Evolutionary conservation across 1,140 invertebrate genomes (phyloP), one percentile per base, ranked within the genome.

Genomic region (Tachypleus tridentatus): DNA sequence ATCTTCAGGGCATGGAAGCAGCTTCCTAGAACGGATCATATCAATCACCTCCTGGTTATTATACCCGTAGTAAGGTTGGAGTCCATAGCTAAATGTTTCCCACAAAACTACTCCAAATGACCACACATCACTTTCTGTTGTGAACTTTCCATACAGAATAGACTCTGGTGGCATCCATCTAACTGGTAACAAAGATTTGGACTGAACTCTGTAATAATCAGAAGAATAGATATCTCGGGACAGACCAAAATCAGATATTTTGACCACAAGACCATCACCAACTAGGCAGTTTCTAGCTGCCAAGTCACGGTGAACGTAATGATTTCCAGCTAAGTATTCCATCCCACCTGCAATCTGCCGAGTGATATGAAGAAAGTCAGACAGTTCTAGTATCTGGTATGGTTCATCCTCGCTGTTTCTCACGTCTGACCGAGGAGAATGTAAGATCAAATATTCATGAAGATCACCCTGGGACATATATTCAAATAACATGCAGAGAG

Each of bases 111-210:
- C 92, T 4, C 95, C 96, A 80, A 94, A 98, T 56, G 91, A 94
- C 95, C 95, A 98, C 8, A 98, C 92, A 78, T 98, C 96, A 68
- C 91, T 95, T 77, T 98, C 93, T 0, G 92, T 93, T 3, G 93
- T 96, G 73, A 98, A 98, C 80, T 97, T 71, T 4, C 93, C 94
- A 78, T 96, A 97, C 4, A 97, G 76, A 74, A 99, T 96, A 3
- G 93, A 92, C 77, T 99, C 97, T 3, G 94, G 92, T 53, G 96
- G 92, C 93, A 98, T 97, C 84, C 84, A 85, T 47, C 84, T 72
- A 7, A 85, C 79, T 5, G 82, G 82, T 6, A 84, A 70, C 51
- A 81, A 73, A 51, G 78, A 77, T 70, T 81, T 74, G 49, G 70
- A 71, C 67, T 80, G 76, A n/a, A 82, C 76, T 65, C 79, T 70